Base-by-base conservation (phyloP, 2,888 invertebrate genomes). In the Axea sp. region DNA sequence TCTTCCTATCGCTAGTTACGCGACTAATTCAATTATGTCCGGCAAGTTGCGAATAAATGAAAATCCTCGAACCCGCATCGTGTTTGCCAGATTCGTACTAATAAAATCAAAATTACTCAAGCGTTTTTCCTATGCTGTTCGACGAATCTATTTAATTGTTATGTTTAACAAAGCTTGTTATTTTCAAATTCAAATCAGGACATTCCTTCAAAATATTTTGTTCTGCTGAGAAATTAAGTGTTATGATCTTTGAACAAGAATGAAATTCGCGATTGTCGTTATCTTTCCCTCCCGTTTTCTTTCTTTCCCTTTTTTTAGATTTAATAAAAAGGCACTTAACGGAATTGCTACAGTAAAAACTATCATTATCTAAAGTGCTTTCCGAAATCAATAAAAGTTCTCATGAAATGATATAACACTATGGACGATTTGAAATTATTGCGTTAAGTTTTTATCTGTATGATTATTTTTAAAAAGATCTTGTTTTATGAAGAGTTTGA, bases 291-390 rank as follows among this genome's bases (percentile, higher is more conserved):
- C 22, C 47, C 11, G 0, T n/a, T n/a, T n/a, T n/a, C n/a, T n/a
- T n/a, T n/a, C n/a, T n/a, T n/a, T n/a, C n/a, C n/a, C 11, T 1
- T 22, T 41, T 64, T 65, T 47, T 55, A 47, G 28, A 55, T 55
- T 65, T 55, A 55, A 55, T 65, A 55, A 65, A 65, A 47, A 45
- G 55, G 30, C 65, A 65, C 65, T 65, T 65, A 65, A 19, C 24
- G 17, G n/a, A 47, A 65, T 65, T 55, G 55, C 65, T 15, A 37
- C 35, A 9, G 39, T 65, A 65, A 55, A 65, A 65, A 65, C 65
- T 35, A 37, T 65, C 65, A 55, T 65, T 65, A 65, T 47, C 65
- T 65, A 45, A 65, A 65, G 65, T 65, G 65, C 65, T 55, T 55
- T 53, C 15, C 8, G 9, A 45, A 65, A 65, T 65, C 65, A 53